A percentile compares a stretch with the other conserved stretches of the same genome.
Evolutionary conservation across 1,140 invertebrate genomes (phyloP).

Genomic region (Kradibia gibbosae): DNA sequence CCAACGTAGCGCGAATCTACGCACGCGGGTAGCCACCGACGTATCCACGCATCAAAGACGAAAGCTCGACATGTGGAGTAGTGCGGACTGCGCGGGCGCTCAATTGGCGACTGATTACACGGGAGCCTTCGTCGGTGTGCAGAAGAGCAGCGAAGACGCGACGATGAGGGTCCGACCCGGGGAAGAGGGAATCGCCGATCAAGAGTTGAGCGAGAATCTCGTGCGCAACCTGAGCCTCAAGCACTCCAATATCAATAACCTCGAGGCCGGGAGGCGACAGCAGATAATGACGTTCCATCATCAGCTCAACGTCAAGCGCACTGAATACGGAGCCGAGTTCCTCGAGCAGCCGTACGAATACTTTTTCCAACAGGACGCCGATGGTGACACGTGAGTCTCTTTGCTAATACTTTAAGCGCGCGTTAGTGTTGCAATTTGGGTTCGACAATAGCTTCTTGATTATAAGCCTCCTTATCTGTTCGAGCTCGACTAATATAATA

Average conservation of each 20-base stretch:
- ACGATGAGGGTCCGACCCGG: neutral
- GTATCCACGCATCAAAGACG: neutral
- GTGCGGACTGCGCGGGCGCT: neutral
- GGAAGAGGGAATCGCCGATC: neutral
- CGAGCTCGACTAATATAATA: too few relatives aligned
- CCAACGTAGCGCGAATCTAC: neutral
- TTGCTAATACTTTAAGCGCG: too few relatives aligned
- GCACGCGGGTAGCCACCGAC: neutral
- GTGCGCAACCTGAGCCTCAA: slow-evolving; percentile 15
- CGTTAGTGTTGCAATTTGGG: too few relatives aligned
- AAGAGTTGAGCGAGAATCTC: slow-evolving; percentile 18
- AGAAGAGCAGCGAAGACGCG: neutral
- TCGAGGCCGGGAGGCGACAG: neutral
- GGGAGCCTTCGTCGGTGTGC: neutral
- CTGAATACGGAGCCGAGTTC: neutral
- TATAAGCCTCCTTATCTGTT: too few relatives aligned
- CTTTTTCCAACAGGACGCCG: slow-evolving; percentile 76
- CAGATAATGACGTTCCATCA: neutral
- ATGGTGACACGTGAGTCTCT: slow-evolving; percentile 85
- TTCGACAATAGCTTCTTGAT: too few relatives aligned
- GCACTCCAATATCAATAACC: slow-evolving; percentile 19
- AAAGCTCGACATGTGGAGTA: slow-evolving; percentile 6
- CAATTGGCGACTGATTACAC: neutral
- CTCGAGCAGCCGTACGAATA: slow-evolving; percentile 31
- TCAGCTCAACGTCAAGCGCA: slow-evolving; percentile 11